phyloP scores from a whole-genome alignment of 2,113 vertebrate species.

The Rhinoptilus africanus region DNA sequence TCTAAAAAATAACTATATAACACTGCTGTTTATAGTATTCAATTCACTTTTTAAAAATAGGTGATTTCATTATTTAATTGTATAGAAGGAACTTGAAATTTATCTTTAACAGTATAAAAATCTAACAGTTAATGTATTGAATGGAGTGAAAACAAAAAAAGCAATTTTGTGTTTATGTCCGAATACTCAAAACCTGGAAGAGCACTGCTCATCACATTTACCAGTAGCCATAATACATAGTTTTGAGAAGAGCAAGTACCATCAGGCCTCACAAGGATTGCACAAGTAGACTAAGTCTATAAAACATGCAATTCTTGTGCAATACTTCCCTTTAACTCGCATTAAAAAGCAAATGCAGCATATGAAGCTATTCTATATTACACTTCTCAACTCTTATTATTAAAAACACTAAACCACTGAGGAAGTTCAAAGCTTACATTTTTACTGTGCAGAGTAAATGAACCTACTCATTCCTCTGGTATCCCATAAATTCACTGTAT shows the following conservation, averaged over 20 bases:
- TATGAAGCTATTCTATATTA: constrained; percentile 52
- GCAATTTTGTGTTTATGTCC: background rate
- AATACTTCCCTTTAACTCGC: constrained; percentile 24
- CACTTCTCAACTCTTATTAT: constrained; percentile 43
- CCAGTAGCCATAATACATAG: background rate
- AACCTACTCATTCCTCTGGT: background rate
- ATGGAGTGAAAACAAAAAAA: too few species aligned
- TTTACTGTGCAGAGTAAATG: constrained; percentile 21
- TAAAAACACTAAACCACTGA: constrained; percentile 47
- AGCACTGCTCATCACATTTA: background rate
- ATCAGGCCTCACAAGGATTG: constrained; percentile 30
- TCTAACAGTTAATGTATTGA: background rate
- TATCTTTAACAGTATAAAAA: background rate
- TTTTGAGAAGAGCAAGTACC: constrained; percentile 35
- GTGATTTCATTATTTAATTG: background rate
- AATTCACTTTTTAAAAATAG: background rate
- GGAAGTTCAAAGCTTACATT: constrained; percentile 46
- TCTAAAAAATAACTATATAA: background rate
- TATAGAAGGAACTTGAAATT: background rate
- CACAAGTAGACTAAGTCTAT: constrained; percentile 26
- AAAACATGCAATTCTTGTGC: constrained; percentile 19
- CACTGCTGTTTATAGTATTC: background rate
- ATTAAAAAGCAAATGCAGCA: constrained; percentile 19
- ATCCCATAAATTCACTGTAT: constrained; percentile 15
- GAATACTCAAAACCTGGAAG: background rate